Percentiles rank a stretch among this genome's conserved stretches.
Evolutionary conservation across 2,888 invertebrate genomes (phyloP).

Genomic region (Marasmarcha lunaedactyla): DNA sequence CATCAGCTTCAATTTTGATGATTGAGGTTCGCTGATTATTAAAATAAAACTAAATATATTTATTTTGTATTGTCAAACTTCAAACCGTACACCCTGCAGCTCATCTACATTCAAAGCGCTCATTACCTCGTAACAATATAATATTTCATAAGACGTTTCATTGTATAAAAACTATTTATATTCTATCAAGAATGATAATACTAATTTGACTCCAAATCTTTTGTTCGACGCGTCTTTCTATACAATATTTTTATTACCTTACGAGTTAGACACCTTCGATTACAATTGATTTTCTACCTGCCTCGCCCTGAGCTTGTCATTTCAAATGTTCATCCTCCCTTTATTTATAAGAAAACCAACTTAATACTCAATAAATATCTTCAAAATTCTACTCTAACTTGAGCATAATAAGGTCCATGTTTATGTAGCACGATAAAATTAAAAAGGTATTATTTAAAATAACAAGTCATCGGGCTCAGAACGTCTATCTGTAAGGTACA

Average conservation of each 20-base stretch:
- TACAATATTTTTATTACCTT: slow-evolving; percentile 30
- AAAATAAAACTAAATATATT: too few species aligned
- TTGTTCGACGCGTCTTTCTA: slow-evolving; percentile 14
- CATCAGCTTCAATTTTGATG: too few species aligned
- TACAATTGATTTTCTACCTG: slow-evolving; percentile 63
- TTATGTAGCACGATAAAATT: not conserved
- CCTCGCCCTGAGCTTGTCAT: slow-evolving; percentile 35
- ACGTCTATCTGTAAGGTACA: not conserved
- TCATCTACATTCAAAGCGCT: too few species aligned
- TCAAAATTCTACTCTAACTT: slow-evolving; percentile 1
- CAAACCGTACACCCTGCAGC: too few species aligned
- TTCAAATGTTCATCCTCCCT: slow-evolving; percentile 44
- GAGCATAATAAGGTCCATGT: slow-evolving; percentile 5
- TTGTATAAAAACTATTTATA: too few species aligned
- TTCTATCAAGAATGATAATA: slow-evolving; percentile 17
- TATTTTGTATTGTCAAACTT: too few species aligned
- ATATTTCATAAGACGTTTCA: too few species aligned
- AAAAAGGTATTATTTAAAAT: too few species aligned
- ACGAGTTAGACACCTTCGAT: slow-evolving; percentile 30
- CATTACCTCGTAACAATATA: too few species aligned
- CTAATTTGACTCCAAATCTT: slow-evolving; percentile 28
- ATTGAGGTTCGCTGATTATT: too few species aligned
- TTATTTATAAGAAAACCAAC: not conserved
- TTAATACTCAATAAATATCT: too few species aligned
- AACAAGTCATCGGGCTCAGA: too few species aligned